phyloP scores from a whole-genome alignment of 53 echinoderm and acorn worm species.

The Luidia sarsii region DNA sequence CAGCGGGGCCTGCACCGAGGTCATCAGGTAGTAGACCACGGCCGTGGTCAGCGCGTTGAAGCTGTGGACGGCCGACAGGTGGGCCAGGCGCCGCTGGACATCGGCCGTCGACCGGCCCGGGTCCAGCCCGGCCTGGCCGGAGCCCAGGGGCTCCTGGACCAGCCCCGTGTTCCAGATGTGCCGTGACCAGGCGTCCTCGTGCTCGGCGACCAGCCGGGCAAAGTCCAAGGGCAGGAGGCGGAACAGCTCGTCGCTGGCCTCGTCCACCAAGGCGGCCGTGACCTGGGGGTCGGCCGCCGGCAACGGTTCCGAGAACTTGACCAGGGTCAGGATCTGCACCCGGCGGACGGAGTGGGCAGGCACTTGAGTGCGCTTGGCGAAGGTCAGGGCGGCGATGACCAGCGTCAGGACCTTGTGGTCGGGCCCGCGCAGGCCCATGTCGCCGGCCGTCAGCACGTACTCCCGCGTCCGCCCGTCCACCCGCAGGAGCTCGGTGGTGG shows the following conservation, averaged over 20 bases:
- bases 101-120: background rate
- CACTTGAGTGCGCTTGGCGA: conserved; percentile 67
- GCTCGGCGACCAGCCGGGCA: conserved; percentile 65
- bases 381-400: conserved; percentile 74
- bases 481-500: conserved; percentile 70
- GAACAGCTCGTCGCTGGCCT: conserved; percentile 80
- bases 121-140: conserved; percentile 16
- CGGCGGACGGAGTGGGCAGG: conserved; percentile 71
- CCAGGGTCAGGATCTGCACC: conserved; percentile 64
- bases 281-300: conserved; percentile 48
- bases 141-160: conserved; percentile 55
- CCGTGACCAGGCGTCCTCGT: conserved; percentile 78
- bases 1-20: conserved; percentile 82
- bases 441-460: conserved; percentile 61
- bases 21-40: conserved; percentile 84
- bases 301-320: conserved; percentile 82
- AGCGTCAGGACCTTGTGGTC: conserved; percentile 72
- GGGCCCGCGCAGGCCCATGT: conserved; percentile 22
- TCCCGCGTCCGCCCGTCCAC: conserved; percentile 70
- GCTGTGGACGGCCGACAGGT: conserved; percentile 38
- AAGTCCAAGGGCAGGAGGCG: conserved; percentile 70
- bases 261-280: conserved; percentile 71
- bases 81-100: conserved; percentile 41
- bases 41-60: conserved; percentile 70
- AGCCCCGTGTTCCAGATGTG: conserved; percentile 88